Base-by-base conservation (phyloP, 2,797 vertebrate species). In the Chloroceryle inda region DNA sequence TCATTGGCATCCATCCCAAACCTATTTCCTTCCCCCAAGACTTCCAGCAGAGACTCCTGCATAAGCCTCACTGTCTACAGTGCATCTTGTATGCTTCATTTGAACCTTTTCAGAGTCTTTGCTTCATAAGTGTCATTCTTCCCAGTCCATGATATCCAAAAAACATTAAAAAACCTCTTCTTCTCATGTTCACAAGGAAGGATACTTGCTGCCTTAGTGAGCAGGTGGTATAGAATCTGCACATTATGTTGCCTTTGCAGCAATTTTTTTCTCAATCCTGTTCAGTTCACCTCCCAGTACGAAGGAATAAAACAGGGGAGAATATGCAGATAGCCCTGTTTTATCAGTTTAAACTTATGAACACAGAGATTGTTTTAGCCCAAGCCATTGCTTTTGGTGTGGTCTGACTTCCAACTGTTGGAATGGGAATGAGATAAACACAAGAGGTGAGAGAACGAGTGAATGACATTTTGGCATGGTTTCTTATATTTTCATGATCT, bases 261-360 rank as follows among this genome's bases (percentile, higher is more conserved):
- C 2, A 56, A 38, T 6, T 29, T 83, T 55, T 81, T 50, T 14
- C 13, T 29, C 40, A 31, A 27, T 4, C 5, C 23, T 64, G 5
- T n/a, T 45, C 19, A 61, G 10, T 35, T 69, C 20, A 22, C 2
- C 16, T 85, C 19, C 33, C 0, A 0, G 3, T 26, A 19, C 6
- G 31, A 42, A 69, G 18, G 8, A 44, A 13, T 44, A 83, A 68
- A 64, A 11, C 18, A 47, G 6, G 11, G 8, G 2, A 45, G 8
- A 27, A 71, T 40, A 23, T 38, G 45, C 29, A 42, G 4, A 40
- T 24, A 42, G 10, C 12, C 9, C 6, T 53, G 11, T 49, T 73
- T 35, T 31, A 35, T 66, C 31, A 31, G 4, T n/a, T 33, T 17
- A 33, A 20, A 61, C 24, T 47, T 37, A 17, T 52, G 53, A 85